Conservation (phyloP, 2,797 vertebrate species). For the Anomalospiza imberbis region DNA sequence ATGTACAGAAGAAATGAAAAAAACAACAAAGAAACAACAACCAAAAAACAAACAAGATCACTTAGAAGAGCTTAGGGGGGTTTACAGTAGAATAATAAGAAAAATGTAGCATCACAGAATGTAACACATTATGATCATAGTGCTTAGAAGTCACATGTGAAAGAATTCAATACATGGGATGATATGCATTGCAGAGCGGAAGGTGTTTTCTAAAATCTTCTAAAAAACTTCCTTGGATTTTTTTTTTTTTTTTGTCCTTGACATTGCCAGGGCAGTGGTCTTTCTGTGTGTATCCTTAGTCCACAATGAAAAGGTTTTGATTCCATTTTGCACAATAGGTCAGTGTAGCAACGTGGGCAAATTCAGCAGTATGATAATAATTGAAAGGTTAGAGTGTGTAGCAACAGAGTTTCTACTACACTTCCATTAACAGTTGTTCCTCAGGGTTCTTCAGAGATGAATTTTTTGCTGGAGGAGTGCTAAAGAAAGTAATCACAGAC, state of each 20-base stretch:
- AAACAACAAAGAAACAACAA: background rate
- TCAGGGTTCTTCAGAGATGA: background rate
- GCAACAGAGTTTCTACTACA: background rate
- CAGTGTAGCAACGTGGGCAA: background rate
- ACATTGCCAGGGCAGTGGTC: background rate
- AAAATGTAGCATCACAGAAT: background rate
- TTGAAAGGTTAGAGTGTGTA: background rate
- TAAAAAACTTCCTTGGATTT: background rate
- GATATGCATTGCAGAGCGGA: background rate
- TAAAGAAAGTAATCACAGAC: background rate
- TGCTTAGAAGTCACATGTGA: background rate
- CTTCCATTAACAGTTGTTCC: background rate
- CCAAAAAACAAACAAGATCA: background rate
- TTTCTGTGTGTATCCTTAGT: background rate
- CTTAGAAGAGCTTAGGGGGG: rapidly evolving
- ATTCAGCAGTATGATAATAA: background rate
- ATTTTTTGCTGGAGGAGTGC: background rate
- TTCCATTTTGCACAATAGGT: background rate
- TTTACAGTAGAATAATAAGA: background rate
- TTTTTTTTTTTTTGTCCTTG: background rate
- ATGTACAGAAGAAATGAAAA: background rate
- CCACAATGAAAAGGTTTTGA: background rate
- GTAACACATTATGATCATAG: background rate
- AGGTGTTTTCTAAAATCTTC: background rate
- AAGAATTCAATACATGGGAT: background rate